Base-by-base conservation (phyloP, 2,113 vertebrate species). In the Machaerirhynchus nigripectus region DNA sequence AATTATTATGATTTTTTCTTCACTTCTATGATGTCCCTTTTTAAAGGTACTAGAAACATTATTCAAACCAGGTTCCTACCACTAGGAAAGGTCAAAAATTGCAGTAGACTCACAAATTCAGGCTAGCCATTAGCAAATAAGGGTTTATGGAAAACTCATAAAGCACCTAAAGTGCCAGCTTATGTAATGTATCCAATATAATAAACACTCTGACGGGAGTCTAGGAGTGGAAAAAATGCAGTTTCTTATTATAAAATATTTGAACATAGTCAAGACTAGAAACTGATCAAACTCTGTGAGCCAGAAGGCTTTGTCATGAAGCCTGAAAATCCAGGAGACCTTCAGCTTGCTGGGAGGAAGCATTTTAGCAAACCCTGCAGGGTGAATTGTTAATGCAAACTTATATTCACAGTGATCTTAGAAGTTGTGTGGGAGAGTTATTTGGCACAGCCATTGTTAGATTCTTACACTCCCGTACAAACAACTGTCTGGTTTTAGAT, bases 91-190 rank as follows among this genome's bases (percentile, higher is more conserved):
- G 84, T 96, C 85, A 92, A 94, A 90, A 71, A 78, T 86, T 92
- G 85, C 47, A 46, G 49, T 71, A 92, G 79, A 75, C 82, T 93
- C 76, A 93, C 76, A 90, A 95, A 95, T 73, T 87, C 77, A 89
- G 73, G 40, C 86, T 85, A 92, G 81, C 75, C 77, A 87, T 95
- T 96, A 94, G 94, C 93, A 95, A 96, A 95, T 94, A 89, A 92
- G 71, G 78, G 78, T 95, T 95, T 95, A 95, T 87, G 89, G 95
- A 97, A 96, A 96, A 95, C 77, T 85, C 92, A 94, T 96, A 96
- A 97, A 94, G 94, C 55, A 89, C 89, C 67, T 89, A 49, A 96
- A 95, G 74, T 93, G 75, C 87, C 81, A 93, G 89, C 57, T 95
- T 95, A 91, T 92, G 94, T 95, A 96, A 96, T 94, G 74, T 79